phyloP scores from a whole-genome alignment of 2,888 invertebrate genomes.

The Chymomyza procnemis region DNA sequence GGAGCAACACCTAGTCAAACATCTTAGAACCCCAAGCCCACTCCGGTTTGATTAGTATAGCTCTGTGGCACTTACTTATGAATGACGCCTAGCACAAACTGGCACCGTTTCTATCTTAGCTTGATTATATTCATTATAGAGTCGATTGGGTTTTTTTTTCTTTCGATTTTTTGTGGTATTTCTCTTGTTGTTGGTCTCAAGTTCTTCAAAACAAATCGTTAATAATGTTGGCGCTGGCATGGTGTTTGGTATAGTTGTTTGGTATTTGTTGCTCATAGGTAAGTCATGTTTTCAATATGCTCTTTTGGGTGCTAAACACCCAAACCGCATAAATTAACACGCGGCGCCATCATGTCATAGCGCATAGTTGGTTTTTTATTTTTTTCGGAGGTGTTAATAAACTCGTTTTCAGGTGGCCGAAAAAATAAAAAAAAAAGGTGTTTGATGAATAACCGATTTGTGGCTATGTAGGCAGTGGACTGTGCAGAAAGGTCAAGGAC shows the following conservation, averaged over 20 bases:
- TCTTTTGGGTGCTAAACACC: conserved; percentile 23
- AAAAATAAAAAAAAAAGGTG: conserved; percentile 20
- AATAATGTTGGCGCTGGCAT: conserved; percentile 33
- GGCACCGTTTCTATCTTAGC: conserved; percentile 40
- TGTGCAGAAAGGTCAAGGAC: conserved; percentile 30
- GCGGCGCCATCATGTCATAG: conserved; percentile 40
- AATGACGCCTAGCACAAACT: conserved; percentile 61
- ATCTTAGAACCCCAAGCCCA: neutral
- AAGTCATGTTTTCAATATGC: conserved; percentile 20
- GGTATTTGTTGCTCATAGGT: conserved; percentile 7
- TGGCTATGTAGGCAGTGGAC: conserved; percentile 14
- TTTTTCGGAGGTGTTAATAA: conserved; percentile 45
- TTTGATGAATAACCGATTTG: conserved; percentile 25
- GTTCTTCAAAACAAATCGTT: conserved; percentile 53
- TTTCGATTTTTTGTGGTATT: conserved; percentile 34
- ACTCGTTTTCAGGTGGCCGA: conserved; percentile 50
- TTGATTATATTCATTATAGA: neutral
- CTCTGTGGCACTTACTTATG: conserved; percentile 42
- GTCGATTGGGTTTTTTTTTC: conserved; percentile 1
- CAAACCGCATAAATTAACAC: conserved; percentile 44
- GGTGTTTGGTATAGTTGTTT: neutral
- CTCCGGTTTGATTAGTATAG: neutral
- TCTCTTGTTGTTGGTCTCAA: conserved; percentile 35
- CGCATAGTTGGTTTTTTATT: neutral
- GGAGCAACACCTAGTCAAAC: conserved; percentile 16